Evolutionary conservation across 2,113 vertebrate genomes (phyloP).

Genomic region (Promerops cafer): DNA sequence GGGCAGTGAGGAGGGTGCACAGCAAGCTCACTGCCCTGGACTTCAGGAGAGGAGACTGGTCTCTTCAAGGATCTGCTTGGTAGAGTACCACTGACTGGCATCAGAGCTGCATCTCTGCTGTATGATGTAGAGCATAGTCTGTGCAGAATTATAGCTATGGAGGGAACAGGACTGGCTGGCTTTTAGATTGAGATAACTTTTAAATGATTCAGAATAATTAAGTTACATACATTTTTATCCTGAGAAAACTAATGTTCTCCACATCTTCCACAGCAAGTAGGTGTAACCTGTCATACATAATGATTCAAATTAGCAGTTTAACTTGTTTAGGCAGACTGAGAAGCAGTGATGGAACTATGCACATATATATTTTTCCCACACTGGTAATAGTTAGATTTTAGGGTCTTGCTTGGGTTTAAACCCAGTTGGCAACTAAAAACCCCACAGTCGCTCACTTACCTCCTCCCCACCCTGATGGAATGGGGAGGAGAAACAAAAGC

Average conservation of each 20-base stretch:
- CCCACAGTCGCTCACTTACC: background rate
- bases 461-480: background rate
- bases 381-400: background rate
- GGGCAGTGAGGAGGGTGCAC: fast-evolving
- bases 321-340: background rate
- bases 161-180: background rate
- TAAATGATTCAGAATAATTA: background rate
- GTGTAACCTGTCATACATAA: background rate
- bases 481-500: background rate
- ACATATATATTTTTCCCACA: background rate
- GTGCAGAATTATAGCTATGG: background rate
- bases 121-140: background rate
- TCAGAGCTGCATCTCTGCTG: background rate
- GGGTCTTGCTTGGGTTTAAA: background rate
- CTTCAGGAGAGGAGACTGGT: background rate
- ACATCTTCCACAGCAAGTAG: background rate
- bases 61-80: background rate
- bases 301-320: background rate
- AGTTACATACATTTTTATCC: background rate
- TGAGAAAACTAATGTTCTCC: background rate
- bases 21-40: background rate
- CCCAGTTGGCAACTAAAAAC: background rate
- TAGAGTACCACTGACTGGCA: background rate
- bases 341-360: background rate
- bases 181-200: background rate